Conservation (phyloP, 2,888 invertebrate genomes). For the Thera obeliscata region DNA sequence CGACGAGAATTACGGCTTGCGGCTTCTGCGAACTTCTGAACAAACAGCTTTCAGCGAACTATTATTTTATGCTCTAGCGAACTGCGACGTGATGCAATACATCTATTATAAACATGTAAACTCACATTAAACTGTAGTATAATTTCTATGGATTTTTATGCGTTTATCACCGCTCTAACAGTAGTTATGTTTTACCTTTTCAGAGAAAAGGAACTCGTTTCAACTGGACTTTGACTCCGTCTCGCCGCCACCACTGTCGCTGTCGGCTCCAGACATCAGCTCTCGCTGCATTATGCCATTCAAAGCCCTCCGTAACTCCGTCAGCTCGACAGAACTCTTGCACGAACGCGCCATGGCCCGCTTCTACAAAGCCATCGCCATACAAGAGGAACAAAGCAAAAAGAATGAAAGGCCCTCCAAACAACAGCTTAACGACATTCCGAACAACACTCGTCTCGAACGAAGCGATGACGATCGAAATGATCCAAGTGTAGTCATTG, state of each 20-base stretch:
- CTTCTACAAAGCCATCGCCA: conserved; percentile 90
- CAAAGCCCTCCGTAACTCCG: conserved; percentile 88
- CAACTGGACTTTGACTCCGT: conserved; percentile 87
- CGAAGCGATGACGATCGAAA: conserved; percentile 43
- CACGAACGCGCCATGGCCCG: conserved; percentile 93
- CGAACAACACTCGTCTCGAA: conserved; percentile 55
- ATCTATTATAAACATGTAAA: background rate
- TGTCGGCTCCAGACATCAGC: conserved; percentile 92
- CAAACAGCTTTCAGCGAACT: conserved; percentile 49
- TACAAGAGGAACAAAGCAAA: conserved; percentile 87
- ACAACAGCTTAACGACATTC: conserved; percentile 66
- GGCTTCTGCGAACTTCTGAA: conserved; percentile 39
- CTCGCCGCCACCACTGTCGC: conserved; percentile 91
- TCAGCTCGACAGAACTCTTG: conserved; percentile 92
- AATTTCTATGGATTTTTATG: background rate
- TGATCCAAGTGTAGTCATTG: conserved; percentile 35
- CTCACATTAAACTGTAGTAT: background rate
- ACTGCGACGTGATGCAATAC: conserved; percentile 21
- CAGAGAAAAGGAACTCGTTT: conserved; percentile 83
- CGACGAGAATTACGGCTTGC: conserved; percentile 36
- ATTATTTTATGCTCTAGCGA: conserved; percentile 17
- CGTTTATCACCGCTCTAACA: background rate
- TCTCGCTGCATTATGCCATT: conserved; percentile 75
- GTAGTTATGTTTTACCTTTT: conserved; percentile 37
- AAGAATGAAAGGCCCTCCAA: conserved; percentile 51